Percentiles rank a stretch among this genome's conserved stretches.
Evolutionary conservation across 1,140 invertebrate genomes (phyloP).

Genomic region (Himalopsyche phryganea): DNA sequence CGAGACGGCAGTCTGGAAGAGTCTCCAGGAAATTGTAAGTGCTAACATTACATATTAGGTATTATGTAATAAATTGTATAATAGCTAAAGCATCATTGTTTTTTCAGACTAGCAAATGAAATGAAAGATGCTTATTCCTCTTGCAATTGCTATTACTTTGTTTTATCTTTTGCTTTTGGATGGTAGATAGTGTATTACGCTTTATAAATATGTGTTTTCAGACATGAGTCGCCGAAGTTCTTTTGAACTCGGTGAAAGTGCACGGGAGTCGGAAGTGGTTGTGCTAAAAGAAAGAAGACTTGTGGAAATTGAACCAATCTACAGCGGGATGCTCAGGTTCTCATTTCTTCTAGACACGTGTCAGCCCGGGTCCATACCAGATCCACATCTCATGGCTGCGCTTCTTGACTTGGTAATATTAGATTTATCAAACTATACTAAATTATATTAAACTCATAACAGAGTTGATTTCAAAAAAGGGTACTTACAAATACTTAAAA

Average conservation of each 20-base stretch:
- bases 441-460: neutral
- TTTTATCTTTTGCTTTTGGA: no score
- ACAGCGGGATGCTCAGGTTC: constrained; percentile 78
- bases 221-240: constrained; percentile 82
- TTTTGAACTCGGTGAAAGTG: constrained; percentile 71
- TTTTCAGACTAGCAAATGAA: no score
- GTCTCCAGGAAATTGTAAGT: constrained; percentile 70
- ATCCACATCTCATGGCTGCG: constrained; percentile 93
- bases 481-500: no score
- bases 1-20: constrained; percentile 86
- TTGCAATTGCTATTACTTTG: no score
- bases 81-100: no score
- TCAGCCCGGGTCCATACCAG: constrained; percentile 91
- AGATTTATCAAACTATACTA: no score
- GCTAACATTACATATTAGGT: constrained; percentile 19
- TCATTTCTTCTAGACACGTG: constrained; percentile 91
- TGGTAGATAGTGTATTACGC: no score
- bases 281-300: constrained; percentile 80
- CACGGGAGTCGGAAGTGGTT: constrained; percentile 79
- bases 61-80: no score
- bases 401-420: constrained; percentile 84
- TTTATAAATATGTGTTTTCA: constrained; percentile 41
- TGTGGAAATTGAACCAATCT: constrained; percentile 69
- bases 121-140: no score
- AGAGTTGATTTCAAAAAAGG: no score